A percentile compares a stretch with the other conserved stretches of the same genome.
These are phyloP conservation scores for Calyptommatus sinebrachiatus DNA, from an alignment of 2,113 vertebrate genomes.

Conservation along the genomic window DNA sequence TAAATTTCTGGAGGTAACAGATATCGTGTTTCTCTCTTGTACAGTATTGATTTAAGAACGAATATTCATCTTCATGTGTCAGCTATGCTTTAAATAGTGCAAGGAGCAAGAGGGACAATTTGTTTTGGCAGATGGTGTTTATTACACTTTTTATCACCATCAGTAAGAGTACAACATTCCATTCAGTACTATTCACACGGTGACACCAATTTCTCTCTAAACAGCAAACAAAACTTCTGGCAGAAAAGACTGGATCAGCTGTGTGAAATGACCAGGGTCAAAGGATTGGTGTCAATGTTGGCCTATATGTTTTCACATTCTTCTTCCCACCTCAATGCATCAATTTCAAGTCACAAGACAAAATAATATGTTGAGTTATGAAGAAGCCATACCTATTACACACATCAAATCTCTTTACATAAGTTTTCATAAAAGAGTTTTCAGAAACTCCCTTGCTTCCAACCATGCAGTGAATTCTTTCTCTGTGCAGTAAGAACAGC, in stretches of 20 bases:
- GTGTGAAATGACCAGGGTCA: not conserved
- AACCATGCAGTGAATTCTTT: no score
- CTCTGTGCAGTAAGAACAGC: no score
- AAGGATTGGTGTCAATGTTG: no score
- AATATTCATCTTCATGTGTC: not conserved
- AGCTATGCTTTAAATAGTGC: constrained; percentile 13
- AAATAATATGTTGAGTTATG: no score
- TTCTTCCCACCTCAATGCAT: no score
- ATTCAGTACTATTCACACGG: not conserved
- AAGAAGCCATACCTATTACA: no score
- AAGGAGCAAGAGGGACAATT: not conserved
- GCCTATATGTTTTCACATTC: no score
- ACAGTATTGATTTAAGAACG: not conserved
- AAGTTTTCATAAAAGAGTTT: no score
- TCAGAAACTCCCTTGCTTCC: no score
- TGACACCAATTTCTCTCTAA: not conserved
- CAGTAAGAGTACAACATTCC: not conserved
- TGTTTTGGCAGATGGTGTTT: not conserved
- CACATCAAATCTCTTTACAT: no score
- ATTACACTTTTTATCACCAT: not conserved
- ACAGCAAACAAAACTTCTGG: not conserved
- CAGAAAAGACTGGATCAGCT: not conserved
- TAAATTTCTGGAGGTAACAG: not conserved
- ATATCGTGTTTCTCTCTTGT: not conserved
- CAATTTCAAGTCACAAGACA: no score